Conservation (phyloP, 2,888 invertebrate genomes). For the Pterobdella sp. region DNA sequence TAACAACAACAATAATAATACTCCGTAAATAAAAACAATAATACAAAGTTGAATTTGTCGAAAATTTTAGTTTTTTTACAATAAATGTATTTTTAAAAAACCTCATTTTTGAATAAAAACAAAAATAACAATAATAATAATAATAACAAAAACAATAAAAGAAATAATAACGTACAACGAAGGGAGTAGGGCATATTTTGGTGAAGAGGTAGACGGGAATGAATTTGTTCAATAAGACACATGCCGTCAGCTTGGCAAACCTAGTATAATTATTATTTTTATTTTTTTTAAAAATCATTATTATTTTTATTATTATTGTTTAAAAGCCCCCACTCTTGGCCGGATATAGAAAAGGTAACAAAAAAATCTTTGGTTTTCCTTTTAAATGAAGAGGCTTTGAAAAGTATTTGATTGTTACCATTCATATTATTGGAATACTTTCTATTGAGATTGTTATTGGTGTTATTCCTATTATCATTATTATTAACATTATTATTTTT, state of each 20-base stretch:
- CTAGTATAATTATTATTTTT: conserved; percentile 53
- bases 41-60: background rate
- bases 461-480: background rate
- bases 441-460: background rate
- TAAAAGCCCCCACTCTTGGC: too few species aligned
- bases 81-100: too few species aligned
- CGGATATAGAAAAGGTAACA: conserved; percentile 65
- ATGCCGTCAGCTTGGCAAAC: conserved; percentile 78
- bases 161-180: conserved; percentile 57
- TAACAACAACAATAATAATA: too few species aligned
- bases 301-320: background rate
- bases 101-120: too few species aligned
- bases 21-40: too few species aligned
- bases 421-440: conserved; percentile 61
- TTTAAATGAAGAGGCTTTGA: conserved; percentile 65
- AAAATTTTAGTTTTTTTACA: too few species aligned
- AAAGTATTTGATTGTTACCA: conserved; percentile 49
- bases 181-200: conserved; percentile 78
- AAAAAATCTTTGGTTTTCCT: conserved; percentile 78
- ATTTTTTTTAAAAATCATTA: too few species aligned
- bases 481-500: background rate
- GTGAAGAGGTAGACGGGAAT: conserved; percentile 75
- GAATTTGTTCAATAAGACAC: conserved; percentile 68
- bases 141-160: too few species aligned
- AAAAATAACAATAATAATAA: too few species aligned